phyloP scores from a whole-genome alignment of 2,797 vertebrate genomes.

The Artibeus jamaicensis region DNA sequence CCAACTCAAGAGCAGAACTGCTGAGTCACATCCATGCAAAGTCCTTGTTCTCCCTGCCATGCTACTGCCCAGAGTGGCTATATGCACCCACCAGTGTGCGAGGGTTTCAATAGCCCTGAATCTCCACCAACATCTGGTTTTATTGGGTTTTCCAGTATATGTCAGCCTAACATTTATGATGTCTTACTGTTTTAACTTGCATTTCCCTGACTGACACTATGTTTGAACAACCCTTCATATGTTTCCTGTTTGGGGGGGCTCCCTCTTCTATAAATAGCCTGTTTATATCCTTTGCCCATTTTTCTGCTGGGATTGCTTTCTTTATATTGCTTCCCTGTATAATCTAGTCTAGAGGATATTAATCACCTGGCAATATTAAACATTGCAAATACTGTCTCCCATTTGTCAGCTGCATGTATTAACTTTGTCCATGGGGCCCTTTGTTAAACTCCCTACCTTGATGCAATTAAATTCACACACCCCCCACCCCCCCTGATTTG shows the following conservation, averaged over 20 bases:
- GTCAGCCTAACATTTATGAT: background rate
- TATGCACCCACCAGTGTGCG: background rate
- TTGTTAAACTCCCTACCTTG: background rate
- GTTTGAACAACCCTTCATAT: background rate
- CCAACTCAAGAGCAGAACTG: background rate
- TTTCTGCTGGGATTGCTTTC: background rate
- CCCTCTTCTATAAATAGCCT: background rate
- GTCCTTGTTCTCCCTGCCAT: background rate
- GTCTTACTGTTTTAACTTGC: background rate
- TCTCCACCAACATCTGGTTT: background rate
- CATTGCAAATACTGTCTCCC: background rate
- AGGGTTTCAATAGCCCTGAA: background rate
- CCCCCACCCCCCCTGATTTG: background rate
- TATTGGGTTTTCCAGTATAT: background rate
- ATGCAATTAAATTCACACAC: background rate
- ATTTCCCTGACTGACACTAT: background rate
- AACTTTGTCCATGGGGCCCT: background rate
- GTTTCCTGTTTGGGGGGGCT: background rate
- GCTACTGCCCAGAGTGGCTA: background rate
- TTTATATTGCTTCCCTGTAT: background rate
- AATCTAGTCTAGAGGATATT: background rate
- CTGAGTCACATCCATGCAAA: background rate
- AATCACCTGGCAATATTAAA: background rate
- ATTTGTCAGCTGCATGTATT: background rate
- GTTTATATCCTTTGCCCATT: background rate